phyloP scores from a whole-genome alignment of 2,888 invertebrate species.

The Calameuta idolon region DNA sequence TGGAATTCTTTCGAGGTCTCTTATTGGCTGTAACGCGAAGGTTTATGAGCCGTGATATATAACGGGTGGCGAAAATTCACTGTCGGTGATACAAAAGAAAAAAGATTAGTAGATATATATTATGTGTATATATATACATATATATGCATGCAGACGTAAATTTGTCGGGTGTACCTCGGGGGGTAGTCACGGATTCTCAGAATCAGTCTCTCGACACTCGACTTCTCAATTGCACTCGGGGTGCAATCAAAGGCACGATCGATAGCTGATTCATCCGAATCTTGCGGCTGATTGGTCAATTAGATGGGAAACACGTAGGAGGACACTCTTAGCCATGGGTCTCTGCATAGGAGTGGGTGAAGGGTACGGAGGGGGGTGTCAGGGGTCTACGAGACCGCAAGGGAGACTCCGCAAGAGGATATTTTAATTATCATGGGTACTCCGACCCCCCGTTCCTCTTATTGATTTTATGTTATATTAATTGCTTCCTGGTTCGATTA shows the following conservation, averaged over 20 bases:
- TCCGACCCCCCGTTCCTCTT: conserved; percentile 41
- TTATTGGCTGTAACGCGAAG: no score
- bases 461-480: conserved; percentile 58
- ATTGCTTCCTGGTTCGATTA: conserved; percentile 58
- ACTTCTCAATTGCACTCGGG: conserved; percentile 19
- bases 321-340: conserved; percentile 15
- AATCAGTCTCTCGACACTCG: conserved; percentile 28
- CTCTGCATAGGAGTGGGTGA: background rate
- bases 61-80: no score
- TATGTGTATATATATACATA: no score
- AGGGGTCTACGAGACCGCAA: conserved; percentile 8
- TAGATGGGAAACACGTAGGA: conserved; percentile 65
- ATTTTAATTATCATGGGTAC: conserved; percentile 64
- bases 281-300: conserved; percentile 66
- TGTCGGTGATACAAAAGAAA: no score
- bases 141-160: no score
- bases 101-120: no score
- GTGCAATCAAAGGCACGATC: conserved; percentile 60
- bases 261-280: conserved; percentile 63
- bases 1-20: no score
- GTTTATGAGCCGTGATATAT: no score
- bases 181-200: background rate
- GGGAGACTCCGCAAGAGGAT: conserved; percentile 49
- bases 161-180: background rate
- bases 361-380: background rate